Conservation (phyloP, 35 echinoderm and acorn worm species). For the Eucidaris tribuloides region DNA sequence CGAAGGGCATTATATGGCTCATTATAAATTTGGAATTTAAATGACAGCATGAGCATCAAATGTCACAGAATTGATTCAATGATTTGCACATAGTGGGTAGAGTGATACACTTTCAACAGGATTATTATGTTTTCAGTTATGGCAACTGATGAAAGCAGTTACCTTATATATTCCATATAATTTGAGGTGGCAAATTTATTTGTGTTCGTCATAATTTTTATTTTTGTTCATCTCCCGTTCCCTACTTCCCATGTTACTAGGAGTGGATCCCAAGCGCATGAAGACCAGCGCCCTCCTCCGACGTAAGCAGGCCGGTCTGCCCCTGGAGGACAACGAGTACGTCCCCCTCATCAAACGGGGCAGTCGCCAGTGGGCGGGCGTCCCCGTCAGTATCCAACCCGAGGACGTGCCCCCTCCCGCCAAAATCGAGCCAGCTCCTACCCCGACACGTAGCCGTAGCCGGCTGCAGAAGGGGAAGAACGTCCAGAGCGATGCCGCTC, state of each 20-base stretch:
- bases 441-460: neutral
- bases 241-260: slow-evolving; percentile 43
- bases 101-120: no score
- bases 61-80: no score
- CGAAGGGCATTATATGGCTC: no score
- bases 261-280: slow-evolving; percentile 81
- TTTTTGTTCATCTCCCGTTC: neutral
- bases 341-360: slow-evolving; percentile 84
- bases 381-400: slow-evolving; percentile 51
- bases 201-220: no score
- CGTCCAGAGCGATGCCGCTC: neutral
- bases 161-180: no score
- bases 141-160: no score
- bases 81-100: no score
- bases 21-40: no score
- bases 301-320: slow-evolving; percentile 81
- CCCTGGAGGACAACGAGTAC: slow-evolving; percentile 78
- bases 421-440: neutral
- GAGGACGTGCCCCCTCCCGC: slow-evolving; percentile 3
- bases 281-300: slow-evolving; percentile 86
- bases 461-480: neutral
- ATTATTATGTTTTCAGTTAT: no score
- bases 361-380: slow-evolving; percentile 60
- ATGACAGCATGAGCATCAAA: no score
- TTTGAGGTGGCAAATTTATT: no score